phyloP scores from a whole-genome alignment of 2,113 vertebrate species.

The Tragelaphus strepsiceros region DNA sequence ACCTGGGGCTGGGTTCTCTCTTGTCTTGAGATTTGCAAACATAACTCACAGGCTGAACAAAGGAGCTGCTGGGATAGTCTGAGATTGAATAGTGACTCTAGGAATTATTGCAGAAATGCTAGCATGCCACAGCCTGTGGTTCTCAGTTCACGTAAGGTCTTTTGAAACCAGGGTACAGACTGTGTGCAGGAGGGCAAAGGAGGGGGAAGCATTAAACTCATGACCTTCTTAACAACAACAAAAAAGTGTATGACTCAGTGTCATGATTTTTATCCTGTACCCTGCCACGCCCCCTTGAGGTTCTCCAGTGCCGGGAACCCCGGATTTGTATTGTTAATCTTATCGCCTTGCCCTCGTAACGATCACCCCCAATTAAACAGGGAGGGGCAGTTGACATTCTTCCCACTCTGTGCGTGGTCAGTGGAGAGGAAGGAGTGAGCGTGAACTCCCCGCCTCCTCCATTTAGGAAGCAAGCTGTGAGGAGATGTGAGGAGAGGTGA shows the following conservation, averaged over 20 bases:
- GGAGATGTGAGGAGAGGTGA: neutral
- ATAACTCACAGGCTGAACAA: neutral
- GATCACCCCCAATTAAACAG: neutral
- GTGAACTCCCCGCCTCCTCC: neutral
- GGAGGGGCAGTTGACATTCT: neutral
- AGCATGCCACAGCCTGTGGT: neutral
- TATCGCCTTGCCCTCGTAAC: neutral
- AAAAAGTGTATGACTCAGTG: neutral
- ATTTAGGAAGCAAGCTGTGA: neutral
- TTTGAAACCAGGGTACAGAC: neutral
- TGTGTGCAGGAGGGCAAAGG: neutral
- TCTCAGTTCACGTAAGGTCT: neutral
- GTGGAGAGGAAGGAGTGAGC: neutral
- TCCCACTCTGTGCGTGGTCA: neutral
- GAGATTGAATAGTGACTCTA: neutral
- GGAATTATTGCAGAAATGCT: neutral
- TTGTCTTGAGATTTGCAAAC: neutral
- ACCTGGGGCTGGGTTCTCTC: neutral
- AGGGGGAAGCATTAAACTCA: neutral
- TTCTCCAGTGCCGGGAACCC: neutral
- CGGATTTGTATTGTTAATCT: neutral
- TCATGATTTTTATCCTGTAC: neutral
- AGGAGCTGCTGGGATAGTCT: neutral
- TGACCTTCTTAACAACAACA: neutral
- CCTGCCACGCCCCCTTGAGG: neutral